phyloP scores from a whole-genome alignment of 1,140 invertebrate species.

The Triops longicaudatus region DNA sequence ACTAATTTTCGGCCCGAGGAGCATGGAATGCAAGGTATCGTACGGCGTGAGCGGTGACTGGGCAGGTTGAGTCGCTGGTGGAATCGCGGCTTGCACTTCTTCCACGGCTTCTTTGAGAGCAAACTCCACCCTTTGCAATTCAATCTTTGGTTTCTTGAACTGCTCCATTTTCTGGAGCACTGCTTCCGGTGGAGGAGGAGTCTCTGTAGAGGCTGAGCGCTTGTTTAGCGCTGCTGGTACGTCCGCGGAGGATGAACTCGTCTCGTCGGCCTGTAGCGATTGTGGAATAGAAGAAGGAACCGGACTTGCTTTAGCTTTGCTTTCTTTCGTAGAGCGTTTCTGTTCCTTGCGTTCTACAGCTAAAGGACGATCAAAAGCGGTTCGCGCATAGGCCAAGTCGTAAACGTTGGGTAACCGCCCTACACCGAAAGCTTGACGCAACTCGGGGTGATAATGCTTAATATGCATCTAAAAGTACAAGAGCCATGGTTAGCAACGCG shows the following conservation, averaged over 20 bases:
- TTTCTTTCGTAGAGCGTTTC: neutral
- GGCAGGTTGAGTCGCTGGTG: neutral
- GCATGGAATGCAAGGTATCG: neutral
- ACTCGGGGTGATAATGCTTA: conserved; percentile 80
- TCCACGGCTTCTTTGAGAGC: neutral
- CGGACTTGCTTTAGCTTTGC: conserved; percentile 18
- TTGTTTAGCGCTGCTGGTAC: neutral
- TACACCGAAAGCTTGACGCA: conserved; percentile 58
- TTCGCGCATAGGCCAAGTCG: conserved; percentile 69
- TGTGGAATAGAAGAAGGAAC: neutral
- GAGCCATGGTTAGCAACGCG: no score
- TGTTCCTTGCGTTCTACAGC: neutral
- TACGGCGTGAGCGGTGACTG: neutral
- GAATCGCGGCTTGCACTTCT: neutral
- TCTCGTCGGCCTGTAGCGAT: neutral
- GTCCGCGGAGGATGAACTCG: neutral
- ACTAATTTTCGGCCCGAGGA: neutral
- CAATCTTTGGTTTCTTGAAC: neutral
- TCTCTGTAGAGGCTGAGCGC: neutral
- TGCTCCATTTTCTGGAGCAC: neutral
- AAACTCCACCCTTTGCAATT: neutral
- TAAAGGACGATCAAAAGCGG: conserved; percentile 36
- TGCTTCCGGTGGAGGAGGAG: neutral
- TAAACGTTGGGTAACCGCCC: conserved; percentile 67
- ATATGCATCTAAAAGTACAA: conserved; percentile 58